phyloP scores from a whole-genome alignment of 92 coral and sea anemone species.

The Paragorgia papillata region DNA sequence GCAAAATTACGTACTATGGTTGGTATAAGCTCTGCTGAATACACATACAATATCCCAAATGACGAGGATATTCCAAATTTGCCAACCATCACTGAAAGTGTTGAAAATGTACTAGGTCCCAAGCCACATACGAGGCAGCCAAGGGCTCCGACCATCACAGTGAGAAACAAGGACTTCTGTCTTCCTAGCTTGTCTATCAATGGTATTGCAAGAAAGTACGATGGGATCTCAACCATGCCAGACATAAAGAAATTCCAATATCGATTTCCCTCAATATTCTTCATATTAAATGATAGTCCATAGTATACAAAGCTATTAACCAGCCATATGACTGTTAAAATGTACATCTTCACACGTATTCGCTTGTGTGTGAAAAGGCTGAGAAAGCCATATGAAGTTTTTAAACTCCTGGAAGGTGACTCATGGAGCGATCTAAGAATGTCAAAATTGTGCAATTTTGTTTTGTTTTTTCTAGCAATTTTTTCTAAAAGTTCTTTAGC shows the following conservation, averaged over 20 bases:
- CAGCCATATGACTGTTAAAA: slow-evolving; percentile 64
- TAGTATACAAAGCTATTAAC: slow-evolving; percentile 60
- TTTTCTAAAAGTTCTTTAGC: slow-evolving; percentile 73
- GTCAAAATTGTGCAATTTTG: background rate
- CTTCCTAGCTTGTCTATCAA: slow-evolving; percentile 72
- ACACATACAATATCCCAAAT: slow-evolving; percentile 61
- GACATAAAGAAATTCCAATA: slow-evolving; percentile 65
- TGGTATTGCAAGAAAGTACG: slow-evolving; percentile 56
- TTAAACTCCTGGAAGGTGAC: slow-evolving; percentile 11
- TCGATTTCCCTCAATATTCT: slow-evolving; percentile 65
- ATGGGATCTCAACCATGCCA: slow-evolving; percentile 64
- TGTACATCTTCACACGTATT: slow-evolving; percentile 61
- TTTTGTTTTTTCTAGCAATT: slow-evolving; percentile 67
- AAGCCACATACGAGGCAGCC: slow-evolving; percentile 67
- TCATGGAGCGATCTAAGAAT: slow-evolving; percentile 23
- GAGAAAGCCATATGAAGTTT: slow-evolving; percentile 57
- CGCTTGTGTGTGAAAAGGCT: slow-evolving; percentile 72
- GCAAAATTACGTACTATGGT: slow-evolving; percentile 74
- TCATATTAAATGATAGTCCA: slow-evolving; percentile 66
- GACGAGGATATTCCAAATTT: slow-evolving; percentile 66
- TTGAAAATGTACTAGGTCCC: slow-evolving; percentile 48
- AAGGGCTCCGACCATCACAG: slow-evolving; percentile 73
- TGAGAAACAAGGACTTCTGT: slow-evolving; percentile 71
- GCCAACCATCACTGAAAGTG: slow-evolving; percentile 56
- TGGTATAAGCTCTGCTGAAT: slow-evolving; percentile 70